A percentile compares a stretch with the other conserved stretches of the same genome.
Conservation (phyloP, 1,140 invertebrate species). For the Cyclina sinensis region DNA sequence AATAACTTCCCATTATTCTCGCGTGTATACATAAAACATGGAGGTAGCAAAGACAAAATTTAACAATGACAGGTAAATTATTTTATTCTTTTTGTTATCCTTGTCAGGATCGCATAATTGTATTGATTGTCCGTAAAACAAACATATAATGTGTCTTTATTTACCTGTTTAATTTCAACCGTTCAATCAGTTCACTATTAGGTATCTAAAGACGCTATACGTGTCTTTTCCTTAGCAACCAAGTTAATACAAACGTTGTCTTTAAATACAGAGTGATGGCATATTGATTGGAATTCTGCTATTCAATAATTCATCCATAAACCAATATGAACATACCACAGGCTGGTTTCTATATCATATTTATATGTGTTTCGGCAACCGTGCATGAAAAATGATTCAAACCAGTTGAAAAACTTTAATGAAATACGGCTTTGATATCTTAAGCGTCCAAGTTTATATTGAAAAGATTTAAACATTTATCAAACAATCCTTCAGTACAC, state of each 20-base stretch:
- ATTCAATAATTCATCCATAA: neutral
- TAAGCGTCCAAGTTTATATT: neutral
- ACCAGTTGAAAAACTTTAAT: neutral
- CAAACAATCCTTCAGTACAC: neutral
- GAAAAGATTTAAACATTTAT: neutral
- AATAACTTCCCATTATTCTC: neutral
- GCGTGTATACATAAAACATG: neutral
- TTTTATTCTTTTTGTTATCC: neutral
- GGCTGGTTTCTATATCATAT: neutral
- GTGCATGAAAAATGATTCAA: neutral
- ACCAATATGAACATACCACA: neutral
- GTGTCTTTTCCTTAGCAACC: neutral
- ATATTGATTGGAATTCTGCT: neutral
- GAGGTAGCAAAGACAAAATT: neutral
- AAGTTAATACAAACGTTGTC: neutral
- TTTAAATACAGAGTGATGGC: neutral
- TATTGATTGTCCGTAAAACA: neutral
- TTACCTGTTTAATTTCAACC: too few relatives aligned
- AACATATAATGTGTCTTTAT: too few relatives aligned
- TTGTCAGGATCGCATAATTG: neutral
- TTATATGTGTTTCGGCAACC: neutral
- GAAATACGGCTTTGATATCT: neutral
- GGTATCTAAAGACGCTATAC: constrained; percentile 3
- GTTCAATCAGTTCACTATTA: neutral
- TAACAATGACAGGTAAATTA: neutral